Percentiles rank a stretch among this genome's conserved stretches.
Evolutionary conservation across 2,113 vertebrate genomes (phyloP).

Genomic region (Chionomys nivalis): DNA sequence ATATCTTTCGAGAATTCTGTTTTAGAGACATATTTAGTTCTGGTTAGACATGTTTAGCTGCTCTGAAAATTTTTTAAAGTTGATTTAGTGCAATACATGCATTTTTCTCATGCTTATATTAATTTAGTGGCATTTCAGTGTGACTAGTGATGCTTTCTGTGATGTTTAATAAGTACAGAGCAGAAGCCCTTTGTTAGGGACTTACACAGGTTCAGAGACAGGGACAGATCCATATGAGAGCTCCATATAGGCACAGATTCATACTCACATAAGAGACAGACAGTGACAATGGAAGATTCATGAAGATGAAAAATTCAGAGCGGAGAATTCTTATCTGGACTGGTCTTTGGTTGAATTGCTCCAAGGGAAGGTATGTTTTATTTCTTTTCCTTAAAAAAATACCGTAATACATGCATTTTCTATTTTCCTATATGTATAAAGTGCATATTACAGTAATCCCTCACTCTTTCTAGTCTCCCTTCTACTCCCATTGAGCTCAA

Average conservation of each 20-base stretch:
- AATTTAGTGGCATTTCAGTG: not conserved
- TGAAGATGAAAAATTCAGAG: not conserved
- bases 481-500: not conserved
- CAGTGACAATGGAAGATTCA: not conserved
- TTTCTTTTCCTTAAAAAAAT: not conserved
- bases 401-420: not conserved
- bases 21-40: not conserved
- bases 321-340: not conserved
- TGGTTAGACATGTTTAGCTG: not conserved
- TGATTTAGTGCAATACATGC: not conserved
- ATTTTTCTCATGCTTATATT: not conserved
- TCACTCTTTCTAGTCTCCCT: not conserved
- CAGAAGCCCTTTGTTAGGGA: not conserved
- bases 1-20: not conserved
- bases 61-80: not conserved
- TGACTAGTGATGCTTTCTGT: not conserved
- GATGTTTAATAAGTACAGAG: not conserved
- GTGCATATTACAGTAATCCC: not conserved
- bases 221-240: not conserved
- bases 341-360: not conserved
- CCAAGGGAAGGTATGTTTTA: not conserved
- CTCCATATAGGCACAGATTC: not conserved
- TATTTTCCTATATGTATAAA: not conserved
- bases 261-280: not conserved
- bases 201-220: not conserved